A percentile compares a stretch with the other conserved stretches of the same genome.
These are phyloP conservation scores for Lophius americanus DNA, from an alignment of 2,797 vertebrate genomes.

Conservation along the genomic window DNA sequence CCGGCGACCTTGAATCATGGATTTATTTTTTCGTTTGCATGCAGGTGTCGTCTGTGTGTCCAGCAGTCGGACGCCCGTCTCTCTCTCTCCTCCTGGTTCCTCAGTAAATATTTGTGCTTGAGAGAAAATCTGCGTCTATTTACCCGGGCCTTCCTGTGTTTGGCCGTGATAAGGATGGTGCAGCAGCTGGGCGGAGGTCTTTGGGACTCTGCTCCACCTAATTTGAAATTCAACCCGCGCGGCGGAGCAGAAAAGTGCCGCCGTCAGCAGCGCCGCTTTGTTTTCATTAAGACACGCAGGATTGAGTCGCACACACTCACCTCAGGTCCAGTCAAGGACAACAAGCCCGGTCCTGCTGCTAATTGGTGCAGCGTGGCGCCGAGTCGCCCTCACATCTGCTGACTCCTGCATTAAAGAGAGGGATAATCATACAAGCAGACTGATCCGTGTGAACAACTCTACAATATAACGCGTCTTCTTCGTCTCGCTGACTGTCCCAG, in stretches of 20 bases:
- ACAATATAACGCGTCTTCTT: background rate
- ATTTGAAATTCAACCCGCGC: slow-evolving; percentile 81
- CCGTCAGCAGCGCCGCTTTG: slow-evolving; percentile 78
- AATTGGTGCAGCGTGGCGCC: slow-evolving; percentile 25
- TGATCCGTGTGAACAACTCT: background rate
- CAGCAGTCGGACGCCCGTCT: no score
- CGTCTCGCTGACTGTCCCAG: no score
- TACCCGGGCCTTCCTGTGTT: slow-evolving; percentile 42
- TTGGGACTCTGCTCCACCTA: slow-evolving; percentile 65
- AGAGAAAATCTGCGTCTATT: slow-evolving; percentile 70
- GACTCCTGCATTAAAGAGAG: background rate
- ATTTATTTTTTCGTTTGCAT: slow-evolving; percentile 17
- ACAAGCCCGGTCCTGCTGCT: slow-evolving; percentile 37
- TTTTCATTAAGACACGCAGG: slow-evolving; percentile 71
- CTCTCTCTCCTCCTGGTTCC: slow-evolving; percentile 32
- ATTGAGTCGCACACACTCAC: slow-evolving; percentile 33
- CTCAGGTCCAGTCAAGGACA: slow-evolving; percentile 51
- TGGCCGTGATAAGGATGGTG: slow-evolving; percentile 26
- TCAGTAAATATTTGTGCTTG: slow-evolving; percentile 66
- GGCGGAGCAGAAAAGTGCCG: slow-evolving; percentile 74
- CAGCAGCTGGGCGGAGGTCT: slow-evolving; percentile 55
- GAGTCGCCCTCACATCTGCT: slow-evolving; percentile 1
- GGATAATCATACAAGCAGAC: background rate
- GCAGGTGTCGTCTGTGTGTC: no score
- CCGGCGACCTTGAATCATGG: slow-evolving; percentile 24